Evolutionary conservation across 2,888 invertebrate species (phyloP).

Genomic region (Pollenia angustigena): DNA sequence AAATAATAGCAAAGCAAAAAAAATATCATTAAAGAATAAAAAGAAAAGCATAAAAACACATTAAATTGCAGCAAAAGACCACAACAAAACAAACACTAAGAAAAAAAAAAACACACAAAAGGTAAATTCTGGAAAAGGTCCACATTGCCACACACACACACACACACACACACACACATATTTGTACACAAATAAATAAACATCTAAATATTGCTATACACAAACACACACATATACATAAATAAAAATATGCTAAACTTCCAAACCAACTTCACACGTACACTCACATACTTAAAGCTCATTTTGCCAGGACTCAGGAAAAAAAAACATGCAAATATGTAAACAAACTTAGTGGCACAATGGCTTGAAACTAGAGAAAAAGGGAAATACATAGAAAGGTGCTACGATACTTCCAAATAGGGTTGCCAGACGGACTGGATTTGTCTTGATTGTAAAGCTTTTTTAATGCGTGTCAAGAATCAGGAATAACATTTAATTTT

Average conservation of each 20-base stretch:
- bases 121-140: neutral
- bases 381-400: neutral
- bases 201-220: neutral
- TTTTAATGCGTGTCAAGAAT: too few relatives aligned
- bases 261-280: conserved; percentile 53
- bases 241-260: conserved; percentile 3
- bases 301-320: conserved; percentile 11
- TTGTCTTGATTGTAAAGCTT: too few relatives aligned
- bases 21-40: neutral
- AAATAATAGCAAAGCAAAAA: conserved; percentile 23
- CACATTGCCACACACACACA: neutral
- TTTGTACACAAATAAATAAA: neutral
- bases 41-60: conserved; percentile 28
- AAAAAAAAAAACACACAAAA: neutral
- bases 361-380: conserved; percentile 9
- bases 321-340: conserved; percentile 45
- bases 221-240: conserved; percentile 7
- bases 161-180: too few relatives aligned
- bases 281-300: neutral
- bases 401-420: too few relatives aligned
- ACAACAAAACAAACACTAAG: conserved; percentile 48
- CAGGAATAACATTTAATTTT: too few relatives aligned
- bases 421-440: too few relatives aligned
- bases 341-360: conserved; percentile 60
- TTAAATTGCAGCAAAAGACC: conserved; percentile 64